Conservation (phyloP, 2,113 vertebrate genomes). For the Cyprinus carpio region DNA sequence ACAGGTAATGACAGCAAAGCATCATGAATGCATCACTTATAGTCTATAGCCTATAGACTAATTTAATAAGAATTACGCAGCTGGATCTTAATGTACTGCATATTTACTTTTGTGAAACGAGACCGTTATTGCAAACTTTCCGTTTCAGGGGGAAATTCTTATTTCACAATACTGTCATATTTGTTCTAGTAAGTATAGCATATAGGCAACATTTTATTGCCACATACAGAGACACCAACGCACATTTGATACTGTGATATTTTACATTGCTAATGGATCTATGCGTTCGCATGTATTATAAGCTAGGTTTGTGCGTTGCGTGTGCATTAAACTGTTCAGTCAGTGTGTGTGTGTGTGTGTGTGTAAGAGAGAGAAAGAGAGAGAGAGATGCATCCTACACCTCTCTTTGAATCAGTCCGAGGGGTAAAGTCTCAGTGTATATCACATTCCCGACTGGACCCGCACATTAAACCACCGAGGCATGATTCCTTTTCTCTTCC, state of each 20-base stretch:
- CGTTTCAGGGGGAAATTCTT: background rate
- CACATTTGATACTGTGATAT: background rate
- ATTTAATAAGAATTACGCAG: background rate
- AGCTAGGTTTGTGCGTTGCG: background rate
- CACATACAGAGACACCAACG: background rate
- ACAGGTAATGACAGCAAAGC: background rate
- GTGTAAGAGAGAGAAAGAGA: constrained; percentile 30
- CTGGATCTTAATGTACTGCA: background rate
- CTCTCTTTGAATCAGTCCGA: constrained; percentile 86
- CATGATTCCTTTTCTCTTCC: constrained; percentile 84
- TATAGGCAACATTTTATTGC: background rate
- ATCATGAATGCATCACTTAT: background rate
- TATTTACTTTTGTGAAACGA: background rate
- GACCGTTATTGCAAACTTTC: background rate
- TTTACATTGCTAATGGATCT: background rate
- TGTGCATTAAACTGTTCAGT: background rate
- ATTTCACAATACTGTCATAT: background rate
- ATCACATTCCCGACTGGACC: constrained; percentile 90
- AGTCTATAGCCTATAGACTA: background rate
- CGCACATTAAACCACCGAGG: constrained; percentile 88
- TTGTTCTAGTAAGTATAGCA: background rate
- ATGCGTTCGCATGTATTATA: background rate
- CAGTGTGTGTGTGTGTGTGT: background rate
- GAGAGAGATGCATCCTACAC: constrained; percentile 58
- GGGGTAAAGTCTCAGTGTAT: constrained; percentile 90